Base-by-base conservation (phyloP, 2,888 invertebrate species). In the Metalampra italica region DNA sequence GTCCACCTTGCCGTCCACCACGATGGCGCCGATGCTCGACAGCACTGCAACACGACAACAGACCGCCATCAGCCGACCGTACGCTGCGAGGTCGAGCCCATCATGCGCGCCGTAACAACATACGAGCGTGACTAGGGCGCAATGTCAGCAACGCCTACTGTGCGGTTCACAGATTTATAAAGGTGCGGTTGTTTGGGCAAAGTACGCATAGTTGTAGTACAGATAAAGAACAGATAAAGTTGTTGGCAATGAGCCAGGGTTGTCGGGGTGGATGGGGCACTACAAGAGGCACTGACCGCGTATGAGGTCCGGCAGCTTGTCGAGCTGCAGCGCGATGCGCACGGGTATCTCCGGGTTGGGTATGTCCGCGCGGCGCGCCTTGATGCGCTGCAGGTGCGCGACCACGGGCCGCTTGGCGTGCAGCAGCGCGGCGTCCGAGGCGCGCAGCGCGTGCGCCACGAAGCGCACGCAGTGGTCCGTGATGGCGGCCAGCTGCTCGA, bases 331-430 rank as follows among this genome's bases (percentile, higher is more conserved):
- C 75, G 94, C 92, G 77, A 96, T 95, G 68, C 96, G 91, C 57
- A 96, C 95, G 34, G 96, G 96, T 62, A 96, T 95, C 86, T 96
- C 96, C 13, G 96, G 96, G 91, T 96, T 96, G 57, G 96, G 96
- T 74, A 96, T 96, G 85, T 96, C 96, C 2, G 96, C 96, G 64
- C 96, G 91, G 55, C 94, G 93, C 66, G 93, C 93, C 83, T 96
- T 96, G 67, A 96, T 93, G 72, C 95, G 91, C 80, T 94, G 94
- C 64, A 96, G 89, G 83, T 96, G 95, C 58, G 65, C 63, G 60
- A 64, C 58, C 52, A 92, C 91, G 57, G 92, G 93, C 86, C 93
- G 94, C 91, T 96, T 96, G 80, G 94, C 93, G 76, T 94, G 94
- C 56, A 97, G 88, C 64, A 97, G 91, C 41, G 96, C 96, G 82